Evolutionary conservation across 2,888 invertebrate species (phyloP).

Genomic region (Pyrrhosoma nymphula): DNA sequence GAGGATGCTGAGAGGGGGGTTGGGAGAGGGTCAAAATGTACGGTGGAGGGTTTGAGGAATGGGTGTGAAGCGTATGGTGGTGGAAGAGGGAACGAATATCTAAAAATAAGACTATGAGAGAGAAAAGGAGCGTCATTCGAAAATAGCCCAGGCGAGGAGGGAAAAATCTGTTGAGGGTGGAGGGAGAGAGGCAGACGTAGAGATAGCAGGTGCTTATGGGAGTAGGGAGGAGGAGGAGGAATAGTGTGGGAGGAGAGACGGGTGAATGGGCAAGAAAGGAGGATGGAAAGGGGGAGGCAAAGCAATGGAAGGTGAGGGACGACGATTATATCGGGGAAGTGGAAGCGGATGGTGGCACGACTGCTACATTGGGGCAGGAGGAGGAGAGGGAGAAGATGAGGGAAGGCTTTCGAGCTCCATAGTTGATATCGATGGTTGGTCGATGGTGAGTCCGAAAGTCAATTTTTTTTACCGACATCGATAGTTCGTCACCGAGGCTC

Average conservation of each 20-base stretch:
- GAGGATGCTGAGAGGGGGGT: not conserved
- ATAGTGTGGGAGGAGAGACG: not conserved
- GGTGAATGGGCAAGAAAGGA: constrained; percentile 40
- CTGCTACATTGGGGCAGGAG: not conserved
- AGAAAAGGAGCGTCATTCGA: constrained; percentile 40
- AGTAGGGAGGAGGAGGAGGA: not conserved
- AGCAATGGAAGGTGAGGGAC: not conserved
- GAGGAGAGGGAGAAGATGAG: not conserved
- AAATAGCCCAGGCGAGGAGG: constrained; percentile 44
- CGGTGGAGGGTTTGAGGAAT: too few species aligned
- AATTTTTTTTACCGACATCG: too few species aligned
- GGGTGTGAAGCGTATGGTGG: not conserved
- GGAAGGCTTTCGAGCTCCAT: not conserved
- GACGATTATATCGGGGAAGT: not conserved
- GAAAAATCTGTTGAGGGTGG: not conserved
- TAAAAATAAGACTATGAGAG: constrained; percentile 52
- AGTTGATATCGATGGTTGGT: too few species aligned
- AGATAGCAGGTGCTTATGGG: constrained; percentile 59
- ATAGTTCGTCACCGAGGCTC: too few species aligned
- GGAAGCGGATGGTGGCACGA: not conserved
- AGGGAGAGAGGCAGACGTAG: not conserved
- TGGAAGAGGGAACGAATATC: not conserved
- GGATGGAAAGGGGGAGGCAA: constrained; percentile 33
- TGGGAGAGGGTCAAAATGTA: not conserved
- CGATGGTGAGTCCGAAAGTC: too few species aligned